Evolutionary conservation across 2,888 invertebrate species (phyloP).

Genomic region (Caenorhabditis macrosperma): DNA sequence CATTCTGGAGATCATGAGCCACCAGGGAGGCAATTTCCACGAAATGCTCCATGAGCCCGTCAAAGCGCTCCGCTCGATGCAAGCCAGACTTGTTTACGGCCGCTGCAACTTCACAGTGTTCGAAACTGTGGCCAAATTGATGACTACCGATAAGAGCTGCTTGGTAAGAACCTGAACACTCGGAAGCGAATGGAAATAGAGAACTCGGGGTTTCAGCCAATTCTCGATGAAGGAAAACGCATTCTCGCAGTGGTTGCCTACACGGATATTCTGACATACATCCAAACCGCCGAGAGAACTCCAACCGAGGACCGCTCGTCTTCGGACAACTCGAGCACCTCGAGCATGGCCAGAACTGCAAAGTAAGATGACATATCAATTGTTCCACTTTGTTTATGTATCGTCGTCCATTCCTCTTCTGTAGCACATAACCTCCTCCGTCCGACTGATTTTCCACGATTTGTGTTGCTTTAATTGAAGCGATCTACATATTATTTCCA

Average conservation of each 20-base stretch:
- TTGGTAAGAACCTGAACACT: constrained; percentile 51
- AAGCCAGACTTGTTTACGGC: constrained; percentile 47
- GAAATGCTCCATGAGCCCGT: constrained; percentile 69
- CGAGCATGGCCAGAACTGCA: constrained; percentile 31
- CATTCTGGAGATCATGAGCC: constrained; percentile 68
- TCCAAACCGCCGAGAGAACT: constrained; percentile 61
- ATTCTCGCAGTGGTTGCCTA: constrained; percentile 74
- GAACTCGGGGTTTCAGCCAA: constrained; percentile 60
- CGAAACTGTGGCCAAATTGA: constrained; percentile 68
- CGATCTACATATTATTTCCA: constrained; percentile 45
- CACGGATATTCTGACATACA: constrained; percentile 75
- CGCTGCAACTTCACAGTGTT: constrained; percentile 63
- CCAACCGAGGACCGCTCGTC: constrained; percentile 47
- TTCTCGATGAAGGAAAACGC: constrained; percentile 66
- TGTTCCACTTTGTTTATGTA: constrained; percentile 3
- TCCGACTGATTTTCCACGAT: background rate
- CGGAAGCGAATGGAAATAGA: no score
- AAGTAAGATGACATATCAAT: constrained; percentile 35
- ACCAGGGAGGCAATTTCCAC: constrained; percentile 64
- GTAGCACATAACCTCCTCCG: background rate
- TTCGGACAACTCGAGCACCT: constrained; percentile 36
- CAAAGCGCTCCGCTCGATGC: constrained; percentile 56
- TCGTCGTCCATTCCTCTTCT: background rate
- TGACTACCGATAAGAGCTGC: constrained; percentile 62
- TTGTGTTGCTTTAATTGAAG: constrained; percentile 47